phyloP scores from a whole-genome alignment of 2,797 vertebrate species.

The Amphiprion clarkii region DNA sequence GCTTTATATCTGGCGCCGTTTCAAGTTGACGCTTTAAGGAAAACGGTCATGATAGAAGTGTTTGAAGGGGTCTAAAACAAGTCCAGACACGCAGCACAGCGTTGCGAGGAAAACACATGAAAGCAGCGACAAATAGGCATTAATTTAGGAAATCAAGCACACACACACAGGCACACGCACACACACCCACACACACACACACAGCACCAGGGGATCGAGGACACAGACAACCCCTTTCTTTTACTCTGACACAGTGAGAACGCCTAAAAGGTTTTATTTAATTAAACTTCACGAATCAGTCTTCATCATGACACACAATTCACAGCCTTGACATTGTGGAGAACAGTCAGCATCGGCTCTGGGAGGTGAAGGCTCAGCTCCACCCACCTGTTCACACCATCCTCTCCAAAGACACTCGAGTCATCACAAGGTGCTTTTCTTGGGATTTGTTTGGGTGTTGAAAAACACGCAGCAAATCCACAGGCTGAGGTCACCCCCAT shows the following conservation, averaged over 20 bases:
- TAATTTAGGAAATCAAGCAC: conserved; percentile 51
- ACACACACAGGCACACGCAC: not conserved
- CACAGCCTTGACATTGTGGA: conserved; percentile 10
- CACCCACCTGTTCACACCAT: conserved; percentile 57
- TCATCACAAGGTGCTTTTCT: conserved; percentile 67
- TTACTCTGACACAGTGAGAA: conserved; percentile 30
- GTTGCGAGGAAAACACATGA: conserved; percentile 65
- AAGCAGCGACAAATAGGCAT: conserved; percentile 65
- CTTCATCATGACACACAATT: conserved; percentile 2
- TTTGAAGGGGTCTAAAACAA: conserved; percentile 83
- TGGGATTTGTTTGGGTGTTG: conserved; percentile 70
- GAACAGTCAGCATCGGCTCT: conserved; percentile 3
- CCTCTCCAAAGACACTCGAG: conserved; percentile 56
- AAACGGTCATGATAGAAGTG: conserved; percentile 78
- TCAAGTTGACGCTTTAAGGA: conserved; percentile 83
- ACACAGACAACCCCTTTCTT: conserved; percentile 26
- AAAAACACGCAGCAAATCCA: conserved; percentile 73
- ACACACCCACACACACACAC: no score
- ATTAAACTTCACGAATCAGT: conserved; percentile 33
- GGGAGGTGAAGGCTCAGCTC: conserved; percentile 31
- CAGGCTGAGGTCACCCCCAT: conserved; percentile 73
- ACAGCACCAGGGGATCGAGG: conserved; percentile 29
- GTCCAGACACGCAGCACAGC: conserved; percentile 74
- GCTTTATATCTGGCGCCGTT: conserved; percentile 83
- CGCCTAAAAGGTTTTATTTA: conserved; percentile 22